These are phyloP conservation scores for Corydoras sp. DNA, from an alignment of 2,113 vertebrate species.

Conservation along the genomic window DNA sequence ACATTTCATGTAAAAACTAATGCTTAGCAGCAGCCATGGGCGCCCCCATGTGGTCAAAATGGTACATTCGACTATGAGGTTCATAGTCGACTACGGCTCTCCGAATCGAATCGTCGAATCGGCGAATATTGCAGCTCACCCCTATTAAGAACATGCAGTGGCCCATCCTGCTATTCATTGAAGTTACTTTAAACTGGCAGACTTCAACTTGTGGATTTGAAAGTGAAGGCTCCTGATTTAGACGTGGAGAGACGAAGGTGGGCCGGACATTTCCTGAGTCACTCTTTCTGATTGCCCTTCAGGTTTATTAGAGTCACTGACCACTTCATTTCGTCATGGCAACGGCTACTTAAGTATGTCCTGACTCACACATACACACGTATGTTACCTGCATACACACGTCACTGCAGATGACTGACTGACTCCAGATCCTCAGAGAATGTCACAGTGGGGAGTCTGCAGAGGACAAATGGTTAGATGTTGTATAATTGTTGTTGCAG, in stretches of 20 bases:
- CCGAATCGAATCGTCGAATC: too few species aligned
- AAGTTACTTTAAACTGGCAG: not conserved
- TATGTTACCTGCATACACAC: not conserved
- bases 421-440: not conserved
- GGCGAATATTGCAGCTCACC: too few species aligned
- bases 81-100: too few species aligned
- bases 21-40: too few species aligned
- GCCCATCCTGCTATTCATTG: not conserved
- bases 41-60: too few species aligned
- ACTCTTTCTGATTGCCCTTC: conserved; percentile 28
- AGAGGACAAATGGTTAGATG: too few species aligned
- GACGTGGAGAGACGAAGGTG: not conserved
- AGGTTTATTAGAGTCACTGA: conserved; percentile 20
- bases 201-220: not conserved
- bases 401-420: not conserved
- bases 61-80: too few species aligned
- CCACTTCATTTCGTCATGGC: conserved; percentile 32
- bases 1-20: too few species aligned
- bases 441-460: not conserved
- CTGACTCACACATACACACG: not conserved
- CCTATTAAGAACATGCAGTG: too few species aligned
- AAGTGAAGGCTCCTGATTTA: not conserved
- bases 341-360: conserved; percentile 21
- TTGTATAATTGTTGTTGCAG: too few species aligned
- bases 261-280: not conserved